Evolutionary conservation across 2,888 invertebrate genomes (phyloP).

Genomic region (Neoascia interrupta): DNA sequence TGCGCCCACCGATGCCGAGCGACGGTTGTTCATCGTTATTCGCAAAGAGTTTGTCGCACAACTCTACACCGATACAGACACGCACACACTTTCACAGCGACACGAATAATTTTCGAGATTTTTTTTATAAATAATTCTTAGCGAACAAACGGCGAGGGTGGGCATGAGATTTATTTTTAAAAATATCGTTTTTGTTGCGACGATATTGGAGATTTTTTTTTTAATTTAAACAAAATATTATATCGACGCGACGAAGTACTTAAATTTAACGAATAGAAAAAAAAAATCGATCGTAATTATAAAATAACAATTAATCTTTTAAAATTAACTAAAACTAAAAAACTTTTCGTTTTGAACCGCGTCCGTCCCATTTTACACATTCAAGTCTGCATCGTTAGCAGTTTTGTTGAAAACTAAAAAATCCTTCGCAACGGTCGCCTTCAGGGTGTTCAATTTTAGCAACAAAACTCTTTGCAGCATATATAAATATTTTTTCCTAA

Average conservation of each 20-base stretch:
- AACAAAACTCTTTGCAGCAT: slow-evolving; percentile 11
- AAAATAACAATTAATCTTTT: slow-evolving; percentile 26
- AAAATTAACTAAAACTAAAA: slow-evolving; percentile 35
- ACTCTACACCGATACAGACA: slow-evolving; percentile 26
- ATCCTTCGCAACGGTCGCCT: slow-evolving; percentile 25
- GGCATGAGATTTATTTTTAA: slow-evolving; percentile 75
- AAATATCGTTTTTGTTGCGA: slow-evolving; percentile 6
- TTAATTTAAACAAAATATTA: neutral
- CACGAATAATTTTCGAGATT: slow-evolving; percentile 17
- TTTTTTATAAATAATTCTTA: slow-evolving; percentile 20
- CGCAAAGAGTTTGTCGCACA: no score
- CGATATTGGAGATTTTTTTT: neutral
- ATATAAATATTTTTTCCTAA: slow-evolving; percentile 22
- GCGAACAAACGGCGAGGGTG: slow-evolving; percentile 71
- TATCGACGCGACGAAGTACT: neutral
- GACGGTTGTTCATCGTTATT: slow-evolving; percentile 79
- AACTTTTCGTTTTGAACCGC: slow-evolving; percentile 52
- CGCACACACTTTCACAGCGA: slow-evolving; percentile 32
- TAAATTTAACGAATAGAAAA: neutral
- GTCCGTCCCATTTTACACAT: slow-evolving; percentile 60
- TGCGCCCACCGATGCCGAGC: slow-evolving; percentile 86
- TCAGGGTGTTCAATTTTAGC: slow-evolving; percentile 61
- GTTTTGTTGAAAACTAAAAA: slow-evolving; percentile 61
- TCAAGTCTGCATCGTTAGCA: slow-evolving; percentile 66
- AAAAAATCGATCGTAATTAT: slow-evolving; percentile 21